Base-by-base conservation (phyloP, 2,113 vertebrate genomes). In the Myocastor coypus region DNA sequence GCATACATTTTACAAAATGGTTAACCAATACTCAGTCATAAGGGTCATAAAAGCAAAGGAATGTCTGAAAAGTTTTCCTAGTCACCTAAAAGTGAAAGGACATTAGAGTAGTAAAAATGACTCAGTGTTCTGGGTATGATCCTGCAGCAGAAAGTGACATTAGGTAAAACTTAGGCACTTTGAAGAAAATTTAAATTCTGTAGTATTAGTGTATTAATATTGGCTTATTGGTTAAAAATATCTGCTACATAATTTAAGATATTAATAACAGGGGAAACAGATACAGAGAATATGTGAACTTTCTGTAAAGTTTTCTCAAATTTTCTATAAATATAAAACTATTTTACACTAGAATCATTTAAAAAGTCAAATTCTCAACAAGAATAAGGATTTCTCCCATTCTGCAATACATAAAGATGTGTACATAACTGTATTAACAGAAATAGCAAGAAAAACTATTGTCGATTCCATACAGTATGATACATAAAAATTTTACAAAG, bases 401-500 rank as follows among this genome's bases (percentile, higher is more conserved):
- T 32, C 26, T 34, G 66, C 2, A 32, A n/a, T 26, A 64, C 6
- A 57, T 30, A n/a, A 86, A 61, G 17, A 63, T 32, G 17, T 77
- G 5, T 63, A 86, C 73, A 22, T 84, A 85, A 91, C 71, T 59
- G 0, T 12, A 90, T 61, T 50, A 59, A 63, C 14, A 71, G 17
- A 75, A 90, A 91, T 12, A 71, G 3, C 32, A 63, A 17, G 30
- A 80, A 63, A 83, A 89, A 55, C 7, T 7, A 16, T 8, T 34
- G n/a, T 64, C 4, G 9, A 11, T 46, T 42, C 19, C 17, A n/a
- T 42, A 40, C 17, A 32, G 10, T 34, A 24, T 34, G 14, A 20
- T 83, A 71, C 26, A 57, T 46, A 63, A 17, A 42, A n/a, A 26
- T 0, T 66, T 95, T 95, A 85, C 78, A 52, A 81, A 86, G 30